These are phyloP conservation scores for Tiliqua scincoides DNA, from an alignment of 2,113 vertebrate genomes.

Conservation along the genomic window DNA sequence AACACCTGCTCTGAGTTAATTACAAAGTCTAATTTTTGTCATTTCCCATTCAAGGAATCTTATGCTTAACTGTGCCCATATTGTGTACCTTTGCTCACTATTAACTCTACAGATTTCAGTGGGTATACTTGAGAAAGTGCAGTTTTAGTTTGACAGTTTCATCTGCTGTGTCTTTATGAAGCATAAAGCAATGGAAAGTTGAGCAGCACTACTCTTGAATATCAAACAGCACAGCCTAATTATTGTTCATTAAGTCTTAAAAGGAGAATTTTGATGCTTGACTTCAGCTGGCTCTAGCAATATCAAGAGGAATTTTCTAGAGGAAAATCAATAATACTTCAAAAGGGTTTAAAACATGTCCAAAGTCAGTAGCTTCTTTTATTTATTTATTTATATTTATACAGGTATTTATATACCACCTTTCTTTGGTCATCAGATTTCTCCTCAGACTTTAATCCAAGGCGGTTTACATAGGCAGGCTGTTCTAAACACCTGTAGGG, in stretches of 20 bases:
- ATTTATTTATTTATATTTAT: no score
- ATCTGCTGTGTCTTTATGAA: neutral
- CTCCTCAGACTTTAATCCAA: no score
- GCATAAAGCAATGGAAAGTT: slow-evolving; percentile 18
- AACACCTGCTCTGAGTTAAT: slow-evolving; percentile 40
- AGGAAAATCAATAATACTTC: neutral
- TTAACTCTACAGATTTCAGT: neutral
- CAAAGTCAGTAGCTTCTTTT: neutral
- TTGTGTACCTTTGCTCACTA: neutral
- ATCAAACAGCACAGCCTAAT: neutral
- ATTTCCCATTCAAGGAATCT: slow-evolving; percentile 37
- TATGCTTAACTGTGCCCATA: slow-evolving; percentile 1
- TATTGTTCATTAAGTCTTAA: neutral
- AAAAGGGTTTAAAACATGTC: neutral
- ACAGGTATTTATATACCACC: no score
- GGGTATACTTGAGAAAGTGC: neutral
- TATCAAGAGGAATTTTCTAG: fast-evolving
- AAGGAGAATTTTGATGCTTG: neutral
- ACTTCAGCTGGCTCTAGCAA: neutral
- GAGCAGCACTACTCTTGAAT: neutral
- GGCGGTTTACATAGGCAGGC: no score
- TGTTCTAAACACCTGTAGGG: no score
- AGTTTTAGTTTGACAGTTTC: neutral
- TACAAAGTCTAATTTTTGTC: slow-evolving; percentile 32
- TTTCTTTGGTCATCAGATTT: no score